Evolutionary conservation across 2,888 invertebrate genomes (phyloP), one percentile per base, ranked within the genome.

Genomic region (Cerceris ruficornis): DNA sequence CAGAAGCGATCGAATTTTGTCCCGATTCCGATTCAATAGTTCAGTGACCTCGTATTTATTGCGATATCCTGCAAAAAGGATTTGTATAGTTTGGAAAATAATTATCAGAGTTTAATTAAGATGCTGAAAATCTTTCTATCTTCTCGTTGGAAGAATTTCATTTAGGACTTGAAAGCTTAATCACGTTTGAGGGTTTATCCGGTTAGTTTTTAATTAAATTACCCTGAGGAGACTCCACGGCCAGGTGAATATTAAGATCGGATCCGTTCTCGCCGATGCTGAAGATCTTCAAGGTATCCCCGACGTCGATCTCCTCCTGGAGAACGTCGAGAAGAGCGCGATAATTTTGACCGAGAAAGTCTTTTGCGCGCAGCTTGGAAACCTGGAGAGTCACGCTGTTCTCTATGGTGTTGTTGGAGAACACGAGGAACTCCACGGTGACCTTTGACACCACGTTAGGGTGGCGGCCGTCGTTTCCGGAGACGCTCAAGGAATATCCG

Each of bases 391-490:
- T 96, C 0, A 98, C 93, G 9, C 97, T 97, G 91, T 98, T 96
- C 69, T 96, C 96, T 6, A 98, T 94, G 0, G 98, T 98, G 13
- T 93, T 92, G 89, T 98, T 98, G 84, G 96, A 95, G 90, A 98
- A 97, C 4, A 94, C 94, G 65, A 96, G 93, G 89, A 98, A 97
- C 90, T 97, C 96, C 0, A 98, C 95, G 6, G 96, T 96, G 4
- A 98, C 96, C 7, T 96, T 96, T 0, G 98, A 98, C n/a, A 95
- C 93, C 0, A 98, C 98, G 92, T 97, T 96, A 70, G 94, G 94
- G 90, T 98, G 98, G 84, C 95, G 95, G 0, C 98, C 98, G 92
- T 99, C 99, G 91, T 97, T 98, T 0, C 98, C 98, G 8, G 96
- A 95, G 0, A 98, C 95, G 43, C 95, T 96, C 86, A 98, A 94